Base-by-base conservation (phyloP, 2,888 invertebrate genomes). In the Nymphalis polychloros region DNA sequence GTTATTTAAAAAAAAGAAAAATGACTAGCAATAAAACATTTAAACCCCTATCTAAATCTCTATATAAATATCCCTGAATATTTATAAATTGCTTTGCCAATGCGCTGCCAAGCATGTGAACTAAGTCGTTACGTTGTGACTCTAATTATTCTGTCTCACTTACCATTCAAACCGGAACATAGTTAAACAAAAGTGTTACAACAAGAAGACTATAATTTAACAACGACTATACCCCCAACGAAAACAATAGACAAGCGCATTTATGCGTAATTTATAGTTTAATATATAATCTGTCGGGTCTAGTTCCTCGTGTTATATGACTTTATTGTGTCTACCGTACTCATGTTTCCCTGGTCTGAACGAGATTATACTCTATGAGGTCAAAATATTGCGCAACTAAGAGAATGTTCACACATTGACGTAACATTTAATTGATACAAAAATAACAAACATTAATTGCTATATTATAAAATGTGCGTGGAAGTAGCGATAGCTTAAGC, bases 231-330 rank as follows among this genome's bases (percentile, higher is more conserved):
- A 52, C 0, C 20, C n/a, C 52, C 52, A 52, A 19, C 17, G n/a
- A 17, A 55, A 55, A 55, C 53, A 55, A 55, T 55, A 20, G 27
- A 17, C 17, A 27, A 31, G 53, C 17, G 8, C 53, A 31, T 31
- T 53, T 31, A 10, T 20, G 20, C 10, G 20, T 27, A 53, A 17
- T 27, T 31, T n/a, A 59, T 46, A 59, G 57, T 46, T 68, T 63
- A n/a, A n/a, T n/a, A n/a, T n/a, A n/a, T n/a, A n/a, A 63, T 68
- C 62, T 66, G 48, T 59, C 46, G 17, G 53, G 46, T 3, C 53
- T 69, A 41, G 41, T 41, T 69, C 66, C 69, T 69, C 27, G 49
- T 69, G 19, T 69, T 50, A 66, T 46, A 47, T 50, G 66, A 69
- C n/a, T n/a, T 52, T 48, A 63, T 65, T 62, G 65, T 69, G 17